These are phyloP conservation scores for Colletes latitarsis DNA, from an alignment of 1,140 invertebrate genomes.

Conservation along the genomic window DNA sequence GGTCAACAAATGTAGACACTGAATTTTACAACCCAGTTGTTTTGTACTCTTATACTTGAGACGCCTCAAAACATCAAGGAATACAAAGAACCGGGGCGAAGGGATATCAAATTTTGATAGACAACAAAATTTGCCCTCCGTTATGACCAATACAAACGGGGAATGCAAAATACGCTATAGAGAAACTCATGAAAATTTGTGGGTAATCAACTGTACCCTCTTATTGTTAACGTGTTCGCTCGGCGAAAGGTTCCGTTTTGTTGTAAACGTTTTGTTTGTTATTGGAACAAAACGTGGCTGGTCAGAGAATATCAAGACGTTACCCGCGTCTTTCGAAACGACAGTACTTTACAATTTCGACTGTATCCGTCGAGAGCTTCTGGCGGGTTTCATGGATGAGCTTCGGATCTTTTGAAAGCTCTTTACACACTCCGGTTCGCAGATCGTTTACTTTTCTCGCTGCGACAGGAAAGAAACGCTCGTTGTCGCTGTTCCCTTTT, in stretches of 20 bases:
- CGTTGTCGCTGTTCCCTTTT: conserved; percentile 15
- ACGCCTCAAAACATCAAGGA: no score
- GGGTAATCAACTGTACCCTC: no score
- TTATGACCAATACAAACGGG: no score
- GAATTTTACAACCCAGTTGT: no score
- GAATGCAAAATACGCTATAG: no score
- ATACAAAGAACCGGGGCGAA: no score
- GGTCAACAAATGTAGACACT: no score
- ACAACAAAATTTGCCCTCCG: no score
- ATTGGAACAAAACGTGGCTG: neutral
- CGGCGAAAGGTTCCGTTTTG: neutral
- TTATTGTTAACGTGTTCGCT: no score
- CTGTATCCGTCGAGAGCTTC: conserved; percentile 28
- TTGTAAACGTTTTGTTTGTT: conserved; percentile 2
- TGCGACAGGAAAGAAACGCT: neutral
- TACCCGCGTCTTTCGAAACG: conserved; percentile 3
- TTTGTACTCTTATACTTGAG: no score
- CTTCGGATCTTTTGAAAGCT: conserved; percentile 40
- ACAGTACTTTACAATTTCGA: conserved; percentile 40
- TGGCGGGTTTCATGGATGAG: conserved; percentile 26
- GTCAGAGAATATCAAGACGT: neutral
- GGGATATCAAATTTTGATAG: no score
- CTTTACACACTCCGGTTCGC: neutral
- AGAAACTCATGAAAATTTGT: no score
- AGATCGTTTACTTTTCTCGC: conserved; percentile 23